Evolutionary conservation across 2,888 invertebrate species (phyloP).

Genomic region (Meghimatium bilineatum): DNA sequence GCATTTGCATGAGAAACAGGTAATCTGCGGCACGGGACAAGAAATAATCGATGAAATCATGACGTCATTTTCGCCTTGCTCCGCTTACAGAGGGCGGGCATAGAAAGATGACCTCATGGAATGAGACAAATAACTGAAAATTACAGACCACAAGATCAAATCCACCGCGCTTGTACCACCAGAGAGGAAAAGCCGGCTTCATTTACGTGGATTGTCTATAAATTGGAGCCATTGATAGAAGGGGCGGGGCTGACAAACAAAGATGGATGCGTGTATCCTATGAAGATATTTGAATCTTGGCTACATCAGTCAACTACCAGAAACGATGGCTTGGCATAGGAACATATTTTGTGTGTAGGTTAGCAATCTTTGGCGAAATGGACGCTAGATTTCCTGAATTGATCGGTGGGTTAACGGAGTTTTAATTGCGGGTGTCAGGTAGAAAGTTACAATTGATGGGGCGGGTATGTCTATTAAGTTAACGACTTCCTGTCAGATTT

Average conservation of each 20-base stretch:
- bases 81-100: neutral
- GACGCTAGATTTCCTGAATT: neutral
- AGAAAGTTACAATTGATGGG: neutral
- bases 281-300: conserved; percentile 22
- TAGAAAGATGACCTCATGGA: conserved; percentile 26
- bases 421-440: conserved; percentile 6
- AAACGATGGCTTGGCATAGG: neutral
- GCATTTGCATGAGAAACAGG: neutral
- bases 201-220: conserved; percentile 41
- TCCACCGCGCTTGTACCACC: conserved; percentile 11
- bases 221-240: conserved; percentile 31
- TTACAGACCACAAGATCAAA: conserved; percentile 40
- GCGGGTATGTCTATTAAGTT: neutral
- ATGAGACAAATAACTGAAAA: conserved; percentile 46
- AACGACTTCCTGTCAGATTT: neutral
- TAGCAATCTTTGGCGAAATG: neutral
- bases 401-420: neutral
- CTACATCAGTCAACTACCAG: neutral
- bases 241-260: conserved; percentile 22
- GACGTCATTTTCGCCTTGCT: conserved; percentile 34
- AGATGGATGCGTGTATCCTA: conserved; percentile 29
- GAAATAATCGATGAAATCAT: conserved; percentile 34
- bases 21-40: conserved; percentile 12
- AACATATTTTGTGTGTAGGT: conserved; percentile 16
- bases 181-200: conserved; percentile 22